phyloP scores from a whole-genome alignment of 2,797 vertebrate genomes.

The Hyperoplus lanceolatus region DNA sequence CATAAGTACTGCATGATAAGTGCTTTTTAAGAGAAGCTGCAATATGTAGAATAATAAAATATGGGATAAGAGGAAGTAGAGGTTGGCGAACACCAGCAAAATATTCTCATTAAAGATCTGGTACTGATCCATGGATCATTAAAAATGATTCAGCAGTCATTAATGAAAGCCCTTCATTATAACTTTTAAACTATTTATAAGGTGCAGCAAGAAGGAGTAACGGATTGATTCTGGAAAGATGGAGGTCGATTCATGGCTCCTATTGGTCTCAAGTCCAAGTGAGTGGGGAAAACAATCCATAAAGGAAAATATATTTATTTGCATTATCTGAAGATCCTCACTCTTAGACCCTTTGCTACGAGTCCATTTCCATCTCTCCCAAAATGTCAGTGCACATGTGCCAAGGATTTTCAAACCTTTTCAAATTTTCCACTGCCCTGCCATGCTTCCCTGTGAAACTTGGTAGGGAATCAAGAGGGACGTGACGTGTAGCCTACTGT shows the following conservation, averaged over 20 bases:
- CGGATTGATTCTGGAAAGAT: constrained; percentile 11
- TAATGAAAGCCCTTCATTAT: neutral
- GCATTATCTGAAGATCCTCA: constrained; percentile 38
- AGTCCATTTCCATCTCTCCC: constrained; percentile 48
- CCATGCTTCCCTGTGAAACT: constrained; percentile 54
- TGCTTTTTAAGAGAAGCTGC: no score
- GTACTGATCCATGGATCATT: constrained; percentile 4
- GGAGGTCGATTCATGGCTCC: neutral
- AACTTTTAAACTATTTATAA: neutral
- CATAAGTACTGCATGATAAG: no score
- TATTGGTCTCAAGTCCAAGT: constrained; percentile 35
- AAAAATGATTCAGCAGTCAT: neutral
- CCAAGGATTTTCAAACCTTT: constrained; percentile 71
- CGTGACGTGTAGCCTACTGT: constrained; percentile 24
- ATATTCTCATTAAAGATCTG: neutral
- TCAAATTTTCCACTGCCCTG: constrained; percentile 78
- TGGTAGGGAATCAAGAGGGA: constrained; percentile 30
- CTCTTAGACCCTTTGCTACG: constrained; percentile 32
- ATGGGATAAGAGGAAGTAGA: neutral
- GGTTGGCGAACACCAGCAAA: neutral
- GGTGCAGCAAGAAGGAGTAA: neutral
- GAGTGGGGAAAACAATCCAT: constrained; percentile 31
- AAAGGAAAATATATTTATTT: constrained; percentile 27
- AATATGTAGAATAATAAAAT: neutral
- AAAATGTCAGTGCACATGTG: constrained; percentile 74